Evolutionary conservation across 2,113 vertebrate genomes (phyloP).

Genomic region (Tinamus guttatus): DNA sequence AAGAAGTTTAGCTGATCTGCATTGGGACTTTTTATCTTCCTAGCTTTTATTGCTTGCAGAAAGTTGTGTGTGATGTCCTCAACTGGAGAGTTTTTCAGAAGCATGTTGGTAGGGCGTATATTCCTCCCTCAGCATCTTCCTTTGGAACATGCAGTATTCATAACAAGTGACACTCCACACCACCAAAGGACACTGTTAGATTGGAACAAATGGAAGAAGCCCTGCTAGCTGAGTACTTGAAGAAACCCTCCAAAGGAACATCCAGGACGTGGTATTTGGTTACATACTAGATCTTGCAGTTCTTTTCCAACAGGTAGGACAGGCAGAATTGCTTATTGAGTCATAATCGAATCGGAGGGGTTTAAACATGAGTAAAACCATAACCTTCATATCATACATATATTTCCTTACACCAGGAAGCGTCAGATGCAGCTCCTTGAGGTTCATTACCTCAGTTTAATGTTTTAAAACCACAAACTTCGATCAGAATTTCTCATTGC

Average conservation of each 20-base stretch:
- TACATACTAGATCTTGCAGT: not conserved
- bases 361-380: not conserved
- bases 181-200: not conserved
- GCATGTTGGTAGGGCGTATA: too few relatives aligned
- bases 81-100: not conserved
- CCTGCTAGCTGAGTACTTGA: not conserved
- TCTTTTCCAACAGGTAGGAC: not conserved
- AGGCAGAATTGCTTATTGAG: not conserved
- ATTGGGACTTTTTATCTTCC: not conserved
- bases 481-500: not conserved
- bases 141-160: not conserved
- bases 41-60: not conserved
- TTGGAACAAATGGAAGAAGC: not conserved
- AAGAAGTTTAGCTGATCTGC: not conserved
- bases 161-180: accelerated
- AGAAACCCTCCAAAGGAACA: not conserved
- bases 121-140: not conserved
- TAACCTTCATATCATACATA: not conserved
- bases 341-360: not conserved
- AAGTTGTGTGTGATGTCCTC: not conserved
- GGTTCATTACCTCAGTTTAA: not conserved
- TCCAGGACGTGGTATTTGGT: not conserved
- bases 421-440: not conserved
- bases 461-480: not conserved
- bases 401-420: too few relatives aligned